These are phyloP conservation scores for Suncus etruscus DNA, from an alignment of 2,113 vertebrate species.

Conservation along the genomic window DNA sequence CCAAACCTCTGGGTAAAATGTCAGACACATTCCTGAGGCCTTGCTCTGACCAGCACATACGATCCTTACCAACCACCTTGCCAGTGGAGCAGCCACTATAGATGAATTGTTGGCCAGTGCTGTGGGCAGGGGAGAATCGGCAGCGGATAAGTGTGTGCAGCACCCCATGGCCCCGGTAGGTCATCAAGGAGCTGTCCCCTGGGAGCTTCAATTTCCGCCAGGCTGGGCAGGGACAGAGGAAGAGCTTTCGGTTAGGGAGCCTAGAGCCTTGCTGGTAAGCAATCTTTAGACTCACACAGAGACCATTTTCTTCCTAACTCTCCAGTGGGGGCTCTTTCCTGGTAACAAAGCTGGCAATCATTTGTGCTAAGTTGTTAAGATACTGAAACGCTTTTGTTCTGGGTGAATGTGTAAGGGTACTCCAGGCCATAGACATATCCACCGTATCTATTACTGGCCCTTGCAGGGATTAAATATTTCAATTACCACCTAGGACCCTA, in stretches of 20 bases:
- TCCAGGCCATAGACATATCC: background rate
- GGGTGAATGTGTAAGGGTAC: background rate
- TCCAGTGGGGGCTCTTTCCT: no score
- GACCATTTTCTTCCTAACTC: background rate
- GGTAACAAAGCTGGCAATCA: no score
- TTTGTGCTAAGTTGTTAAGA: background rate
- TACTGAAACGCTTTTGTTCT: slow-evolving; percentile 1
- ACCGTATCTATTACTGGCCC: background rate
- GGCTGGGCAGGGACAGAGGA: slow-evolving; percentile 82
- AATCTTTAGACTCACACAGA: background rate
- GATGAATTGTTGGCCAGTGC: slow-evolving; percentile 94
- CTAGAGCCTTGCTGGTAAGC: background rate
- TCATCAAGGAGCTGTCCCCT: slow-evolving; percentile 96
- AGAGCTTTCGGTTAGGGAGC: slow-evolving; percentile 4
- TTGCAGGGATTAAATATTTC: background rate
- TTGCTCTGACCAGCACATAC: background rate
- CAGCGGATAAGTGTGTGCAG: slow-evolving; percentile 95
- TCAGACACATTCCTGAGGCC: background rate
- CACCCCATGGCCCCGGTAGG: slow-evolving; percentile 94
- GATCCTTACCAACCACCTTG: slow-evolving; percentile 92
- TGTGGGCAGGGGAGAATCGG: slow-evolving; percentile 93
- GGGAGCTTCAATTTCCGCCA: slow-evolving; percentile 92
- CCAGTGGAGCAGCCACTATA: slow-evolving; percentile 96
- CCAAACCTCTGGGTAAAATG: background rate
- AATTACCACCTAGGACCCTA: background rate